Evolutionary conservation across 1,140 invertebrate species (phyloP).

Genomic region (Diprion similis): DNA sequence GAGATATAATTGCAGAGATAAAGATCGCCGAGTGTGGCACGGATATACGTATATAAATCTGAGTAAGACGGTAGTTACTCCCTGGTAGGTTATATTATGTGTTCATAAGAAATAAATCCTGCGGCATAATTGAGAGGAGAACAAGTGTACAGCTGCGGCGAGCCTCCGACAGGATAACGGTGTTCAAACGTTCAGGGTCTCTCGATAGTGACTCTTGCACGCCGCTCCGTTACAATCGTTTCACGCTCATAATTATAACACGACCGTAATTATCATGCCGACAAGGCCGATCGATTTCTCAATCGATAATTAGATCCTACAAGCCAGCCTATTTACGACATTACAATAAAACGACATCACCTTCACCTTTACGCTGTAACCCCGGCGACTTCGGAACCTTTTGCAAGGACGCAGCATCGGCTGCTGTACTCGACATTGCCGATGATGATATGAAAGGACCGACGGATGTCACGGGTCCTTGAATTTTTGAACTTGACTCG

Average conservation of each 20-base stretch:
- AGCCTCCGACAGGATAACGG: constrained; percentile 52
- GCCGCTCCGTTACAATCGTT: constrained; percentile 26
- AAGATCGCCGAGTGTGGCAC: no score
- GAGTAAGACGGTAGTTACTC: no score
- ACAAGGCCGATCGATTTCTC: constrained; percentile 56
- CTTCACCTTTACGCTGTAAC: constrained; percentile 9
- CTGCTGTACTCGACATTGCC: neutral
- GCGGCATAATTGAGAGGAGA: constrained; percentile 25
- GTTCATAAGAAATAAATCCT: no score
- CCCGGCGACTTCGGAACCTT: neutral
- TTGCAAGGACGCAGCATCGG: neutral
- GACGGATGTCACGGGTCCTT: neutral
- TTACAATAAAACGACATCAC: neutral
- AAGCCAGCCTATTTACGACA: constrained; percentile 2
- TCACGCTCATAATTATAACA: constrained; percentile 55
- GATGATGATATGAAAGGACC: neutral
- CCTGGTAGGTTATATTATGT: no score
- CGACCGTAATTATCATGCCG: constrained; percentile 59
- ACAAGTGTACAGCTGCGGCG: constrained; percentile 28
- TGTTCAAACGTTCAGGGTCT: constrained; percentile 34
- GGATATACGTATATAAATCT: no score
- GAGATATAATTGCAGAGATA: no score
- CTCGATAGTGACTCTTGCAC: constrained; percentile 18
- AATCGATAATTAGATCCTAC: constrained; percentile 28
- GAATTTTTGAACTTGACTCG: neutral